phyloP scores from a whole-genome alignment of 2,797 vertebrate genomes.

The Odontamblyopus rebecca region DNA sequence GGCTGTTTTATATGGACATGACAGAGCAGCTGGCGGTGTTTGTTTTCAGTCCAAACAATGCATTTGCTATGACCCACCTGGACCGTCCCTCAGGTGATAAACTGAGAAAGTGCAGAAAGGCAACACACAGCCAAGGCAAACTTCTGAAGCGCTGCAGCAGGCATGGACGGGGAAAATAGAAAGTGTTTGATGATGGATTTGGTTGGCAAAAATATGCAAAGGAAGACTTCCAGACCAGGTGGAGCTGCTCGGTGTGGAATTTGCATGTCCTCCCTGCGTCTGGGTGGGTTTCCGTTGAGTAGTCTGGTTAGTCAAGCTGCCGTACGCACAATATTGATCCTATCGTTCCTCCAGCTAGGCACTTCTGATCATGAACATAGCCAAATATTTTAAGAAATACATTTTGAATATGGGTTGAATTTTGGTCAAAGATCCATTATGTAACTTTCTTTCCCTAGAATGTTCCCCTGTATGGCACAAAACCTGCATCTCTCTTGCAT shows the following conservation, averaged over 20 bases:
- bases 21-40: constrained; percentile 19
- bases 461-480: too few relatives aligned
- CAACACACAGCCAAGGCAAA: not conserved
- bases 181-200: constrained; percentile 9
- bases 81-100: constrained; percentile 28
- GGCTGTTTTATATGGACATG: constrained; percentile 8
- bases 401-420: too few relatives aligned
- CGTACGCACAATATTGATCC: not conserved
- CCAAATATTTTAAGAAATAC: too few relatives aligned
- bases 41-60: constrained; percentile 9
- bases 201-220: constrained; percentile 2
- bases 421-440: too few relatives aligned
- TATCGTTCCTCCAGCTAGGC: too few relatives aligned
- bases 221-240: constrained; percentile 12
- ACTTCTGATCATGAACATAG: too few relatives aligned
- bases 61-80: constrained; percentile 19
- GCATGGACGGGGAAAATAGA: not conserved
- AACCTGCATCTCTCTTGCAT: too few relatives aligned
- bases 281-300: not conserved
- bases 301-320: not conserved
- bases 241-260: not conserved
- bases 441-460: too few relatives aligned
- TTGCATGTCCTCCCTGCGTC: not conserved
- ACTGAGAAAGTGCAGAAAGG: not conserved
- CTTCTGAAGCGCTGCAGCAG: constrained; percentile 3